A percentile compares a stretch with the other conserved stretches of the same genome.
phyloP scores from a whole-genome alignment of 2,797 vertebrate genomes.

The Pelochelys cantorii region DNA sequence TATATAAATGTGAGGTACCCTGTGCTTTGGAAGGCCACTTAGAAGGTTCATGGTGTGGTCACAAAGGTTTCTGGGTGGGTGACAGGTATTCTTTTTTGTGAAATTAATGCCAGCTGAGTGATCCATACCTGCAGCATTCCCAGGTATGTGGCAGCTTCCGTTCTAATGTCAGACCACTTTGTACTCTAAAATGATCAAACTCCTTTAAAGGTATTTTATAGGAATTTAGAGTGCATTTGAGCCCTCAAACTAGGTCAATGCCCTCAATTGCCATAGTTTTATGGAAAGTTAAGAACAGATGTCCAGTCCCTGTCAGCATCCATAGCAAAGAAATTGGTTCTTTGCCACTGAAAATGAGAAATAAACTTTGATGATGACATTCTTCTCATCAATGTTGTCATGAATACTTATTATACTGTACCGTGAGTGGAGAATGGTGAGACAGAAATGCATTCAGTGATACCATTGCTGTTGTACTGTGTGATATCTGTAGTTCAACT shows the following conservation, averaged over 20 bases:
- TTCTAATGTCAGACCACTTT: constrained; percentile 46
- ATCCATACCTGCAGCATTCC: background rate
- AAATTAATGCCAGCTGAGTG: constrained; percentile 23
- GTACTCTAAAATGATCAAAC: constrained; percentile 45
- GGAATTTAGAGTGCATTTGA: constrained; percentile 38
- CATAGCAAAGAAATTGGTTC: constrained; percentile 33
- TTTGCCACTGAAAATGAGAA: constrained; percentile 10
- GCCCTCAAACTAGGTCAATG: constrained; percentile 1
- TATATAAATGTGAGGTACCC: background rate
- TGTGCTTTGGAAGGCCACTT: background rate
- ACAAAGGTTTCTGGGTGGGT: background rate
- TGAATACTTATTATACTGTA: background rate
- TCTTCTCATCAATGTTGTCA: background rate
- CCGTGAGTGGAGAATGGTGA: background rate
- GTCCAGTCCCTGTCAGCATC: background rate
- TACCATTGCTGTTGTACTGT: background rate
- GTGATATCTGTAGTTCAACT: background rate
- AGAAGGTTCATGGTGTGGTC: background rate
- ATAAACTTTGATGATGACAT: background rate
- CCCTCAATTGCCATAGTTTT: constrained; percentile 45
- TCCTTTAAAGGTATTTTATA: constrained; percentile 44
- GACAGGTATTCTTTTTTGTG: constrained; percentile 19
- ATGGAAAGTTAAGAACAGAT: constrained; percentile 46
- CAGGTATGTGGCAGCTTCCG: background rate
- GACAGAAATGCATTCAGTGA: rapidly evolving